A percentile compares a stretch with the other conserved stretches of the same genome.
These are phyloP conservation scores for Xenopus laevis DNA, from an alignment of 2,113 vertebrate species.

Conservation along the genomic window DNA sequence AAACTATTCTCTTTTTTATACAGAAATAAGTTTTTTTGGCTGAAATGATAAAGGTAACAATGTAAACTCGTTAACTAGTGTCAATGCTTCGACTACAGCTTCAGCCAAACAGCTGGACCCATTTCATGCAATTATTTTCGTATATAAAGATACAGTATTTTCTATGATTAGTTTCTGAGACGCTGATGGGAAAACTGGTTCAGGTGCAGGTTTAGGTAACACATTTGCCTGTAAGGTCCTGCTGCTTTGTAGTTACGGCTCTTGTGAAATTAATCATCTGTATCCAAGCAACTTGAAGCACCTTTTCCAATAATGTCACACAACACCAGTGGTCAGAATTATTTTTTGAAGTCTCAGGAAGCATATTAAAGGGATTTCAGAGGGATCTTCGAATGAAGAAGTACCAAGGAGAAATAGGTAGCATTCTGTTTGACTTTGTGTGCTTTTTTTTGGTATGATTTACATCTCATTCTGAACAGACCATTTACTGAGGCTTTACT, in stretches of 20 bases:
- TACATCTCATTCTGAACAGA: no score
- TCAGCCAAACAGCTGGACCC: no score
- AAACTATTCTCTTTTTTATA: no score
- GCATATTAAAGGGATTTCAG: conserved; percentile 51
- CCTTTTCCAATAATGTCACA: conserved; percentile 62
- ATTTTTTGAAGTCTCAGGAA: conserved; percentile 40
- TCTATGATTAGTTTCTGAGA: background rate
- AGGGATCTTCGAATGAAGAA: conserved; percentile 51
- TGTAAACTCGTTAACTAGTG: no score
- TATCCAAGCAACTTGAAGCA: conserved; percentile 79
- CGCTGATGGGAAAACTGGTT: background rate
- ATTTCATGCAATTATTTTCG: background rate
- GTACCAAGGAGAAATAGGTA: conserved; percentile 64
- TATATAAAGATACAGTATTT: background rate
- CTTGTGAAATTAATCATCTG: conserved; percentile 46
- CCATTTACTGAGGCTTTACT: no score
- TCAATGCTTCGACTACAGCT: no score
- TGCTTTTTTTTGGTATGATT: no score
- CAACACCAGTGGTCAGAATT: conserved; percentile 54
- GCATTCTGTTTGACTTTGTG: conserved; percentile 50
- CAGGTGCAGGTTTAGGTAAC: conserved; percentile 17
- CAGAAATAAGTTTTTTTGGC: no score
- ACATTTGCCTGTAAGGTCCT: conserved; percentile 7
- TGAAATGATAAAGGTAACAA: no score
- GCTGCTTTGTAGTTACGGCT: conserved; percentile 22